These are phyloP conservation scores for Vulpes vulpes DNA, from an alignment of 2,113 vertebrate genomes.

Conservation along the genomic window DNA sequence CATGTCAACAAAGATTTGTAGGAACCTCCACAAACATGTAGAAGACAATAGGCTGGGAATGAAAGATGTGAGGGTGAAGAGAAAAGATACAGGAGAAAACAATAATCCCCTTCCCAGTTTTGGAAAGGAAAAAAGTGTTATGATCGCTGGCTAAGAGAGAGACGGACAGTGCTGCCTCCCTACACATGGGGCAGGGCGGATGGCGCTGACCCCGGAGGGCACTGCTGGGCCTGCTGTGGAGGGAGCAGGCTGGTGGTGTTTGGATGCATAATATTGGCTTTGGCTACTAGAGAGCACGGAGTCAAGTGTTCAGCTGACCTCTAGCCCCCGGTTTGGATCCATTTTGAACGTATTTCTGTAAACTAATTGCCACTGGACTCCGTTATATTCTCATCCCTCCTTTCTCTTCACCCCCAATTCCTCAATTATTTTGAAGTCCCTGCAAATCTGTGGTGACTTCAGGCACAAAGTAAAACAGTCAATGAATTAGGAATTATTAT, in stretches of 20 bases:
- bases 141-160: not conserved
- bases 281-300: not conserved
- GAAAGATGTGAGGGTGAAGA: not conserved
- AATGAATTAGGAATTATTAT: constrained; percentile 60
- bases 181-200: fast-evolving
- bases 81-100: constrained; percentile 14
- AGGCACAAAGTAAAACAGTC: constrained; percentile 45
- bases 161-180: not conserved
- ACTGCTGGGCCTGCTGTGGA: not conserved
- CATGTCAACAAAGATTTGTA: too few relatives aligned
- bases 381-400: not conserved
- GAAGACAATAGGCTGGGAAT: not conserved
- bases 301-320: not conserved
- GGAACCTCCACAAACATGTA: not conserved
- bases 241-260: not conserved
- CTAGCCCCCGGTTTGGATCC: not conserved
- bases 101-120: not conserved
- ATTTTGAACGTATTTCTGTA: not conserved
- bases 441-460: constrained; percentile 56
- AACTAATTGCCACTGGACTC: not conserved
- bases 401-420: not conserved
- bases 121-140: not conserved
- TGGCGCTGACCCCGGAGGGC: fast-evolving
- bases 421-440: constrained; percentile 35
- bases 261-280: not conserved